These are phyloP conservation scores for Macrostomum cliftonense DNA, from an alignment of 2,888 invertebrate genomes.

Conservation along the genomic window DNA sequence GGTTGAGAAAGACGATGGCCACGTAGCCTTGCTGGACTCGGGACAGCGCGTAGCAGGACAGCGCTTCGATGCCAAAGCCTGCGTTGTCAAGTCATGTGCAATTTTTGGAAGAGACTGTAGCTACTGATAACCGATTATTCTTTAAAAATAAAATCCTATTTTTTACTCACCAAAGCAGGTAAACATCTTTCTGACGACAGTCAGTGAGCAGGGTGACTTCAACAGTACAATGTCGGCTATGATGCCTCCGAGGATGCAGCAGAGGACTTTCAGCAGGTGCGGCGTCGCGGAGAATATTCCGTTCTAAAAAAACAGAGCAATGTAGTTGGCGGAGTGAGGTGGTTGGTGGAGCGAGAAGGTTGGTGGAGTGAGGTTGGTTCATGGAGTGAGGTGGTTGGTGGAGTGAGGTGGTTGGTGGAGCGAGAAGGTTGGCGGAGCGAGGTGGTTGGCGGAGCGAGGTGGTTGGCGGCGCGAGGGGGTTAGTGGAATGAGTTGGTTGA, in stretches of 20 bases:
- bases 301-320: constrained; percentile 18
- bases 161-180: constrained; percentile 17
- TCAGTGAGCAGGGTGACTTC: constrained; percentile 16
- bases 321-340: background rate
- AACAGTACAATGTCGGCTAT: constrained; percentile 24
- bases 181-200: constrained; percentile 25
- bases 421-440: no score
- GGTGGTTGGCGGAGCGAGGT: no score
- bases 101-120: background rate
- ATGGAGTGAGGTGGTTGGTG: background rate
- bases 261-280: constrained; percentile 23
- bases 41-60: constrained; percentile 21
- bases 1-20: constrained; percentile 23
- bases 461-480: background rate
- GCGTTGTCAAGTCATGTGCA: background rate
- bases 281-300: constrained; percentile 28
- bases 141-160: no score
- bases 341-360: no score
- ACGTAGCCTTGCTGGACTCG: constrained; percentile 16
- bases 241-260: constrained; percentile 23
- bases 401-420: no score
- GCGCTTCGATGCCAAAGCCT: constrained; percentile 25
- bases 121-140: background rate
- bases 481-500: background rate
- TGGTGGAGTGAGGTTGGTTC: background rate